Evolutionary conservation across 2,113 vertebrate species (phyloP), one percentile per base, ranked within the genome.

Genomic region (Albula goreensis): DNA sequence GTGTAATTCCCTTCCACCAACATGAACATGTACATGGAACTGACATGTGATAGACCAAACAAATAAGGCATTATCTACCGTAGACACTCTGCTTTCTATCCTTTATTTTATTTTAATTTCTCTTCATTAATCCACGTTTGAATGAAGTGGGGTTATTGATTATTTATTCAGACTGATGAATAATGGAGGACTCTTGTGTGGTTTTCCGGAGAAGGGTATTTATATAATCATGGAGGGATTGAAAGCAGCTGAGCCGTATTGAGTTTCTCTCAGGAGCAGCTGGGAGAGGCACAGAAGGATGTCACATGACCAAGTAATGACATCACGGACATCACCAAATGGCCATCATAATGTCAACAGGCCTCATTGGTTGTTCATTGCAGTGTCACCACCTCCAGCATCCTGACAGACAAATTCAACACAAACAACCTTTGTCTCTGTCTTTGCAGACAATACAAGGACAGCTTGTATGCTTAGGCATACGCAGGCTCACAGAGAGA

Each of bases 71-170:
- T 9, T 12, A 56, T 70, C 15, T 12, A 4, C 60, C 60, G 4
- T 63, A 17, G 63, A 31, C 70, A 5, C 31, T 22, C 70, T 9
- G 70, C 70, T 74, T 74, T 31, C 70, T 2, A n/a, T n/a, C 31
- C n/a, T 74, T 31, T 74, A n/a, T 25, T 74, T 74, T 74, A 74
- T 74, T 74, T 74, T n/a, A 31, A 74, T 74, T 31, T 74, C 70
- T 74, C 70, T 74, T 25, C 22, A 31, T 74, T n/a, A 74, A 74
- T 74, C 70, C 70, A 31, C 17, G 78, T 17, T 19, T 79, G 48
- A 79, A 48, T 25, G 41, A 79, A 79, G 13, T 49, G n/a, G 48
- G 10, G 78, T 8, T 79, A 79, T 50, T 79, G 31, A 79, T 79
- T 50, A 79, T 15, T 79, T 15, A 79, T 79, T 49, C 41, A 79